A percentile compares a stretch with the other conserved stretches of the same genome.
These are phyloP conservation scores for Noctua janthina DNA, from an alignment of 2,888 invertebrate species.

Conservation along the genomic window DNA sequence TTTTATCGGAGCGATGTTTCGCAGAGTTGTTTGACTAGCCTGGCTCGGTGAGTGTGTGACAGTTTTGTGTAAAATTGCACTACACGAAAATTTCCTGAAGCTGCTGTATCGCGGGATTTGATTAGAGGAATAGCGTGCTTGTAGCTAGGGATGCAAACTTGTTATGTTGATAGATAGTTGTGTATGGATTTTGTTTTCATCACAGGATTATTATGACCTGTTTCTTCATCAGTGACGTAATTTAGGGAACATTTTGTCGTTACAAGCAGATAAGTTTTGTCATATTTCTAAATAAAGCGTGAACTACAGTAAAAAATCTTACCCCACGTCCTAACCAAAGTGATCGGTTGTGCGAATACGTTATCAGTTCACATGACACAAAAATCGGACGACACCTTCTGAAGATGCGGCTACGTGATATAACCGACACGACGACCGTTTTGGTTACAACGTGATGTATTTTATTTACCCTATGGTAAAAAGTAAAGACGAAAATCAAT, in stretches of 20 bases:
- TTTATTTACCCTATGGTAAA: neutral
- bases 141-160: neutral
- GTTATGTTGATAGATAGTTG: too few relatives aligned
- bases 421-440: neutral
- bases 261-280: neutral
- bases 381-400: neutral
- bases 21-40: constrained; percentile 29
- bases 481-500: neutral
- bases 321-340: neutral
- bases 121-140: neutral
- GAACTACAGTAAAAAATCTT: neutral
- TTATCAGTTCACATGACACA: neutral
- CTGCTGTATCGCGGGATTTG: constrained; percentile 8
- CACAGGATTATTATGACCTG: neutral
- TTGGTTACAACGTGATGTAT: neutral
- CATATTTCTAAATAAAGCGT: neutral
- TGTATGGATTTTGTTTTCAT: neutral
- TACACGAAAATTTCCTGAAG: constrained; percentile 2
- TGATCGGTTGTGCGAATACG: neutral
- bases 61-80: constrained; percentile 18
- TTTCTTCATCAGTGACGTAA: neutral
- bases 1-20: constrained; percentile 22
- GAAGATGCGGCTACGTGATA: neutral
- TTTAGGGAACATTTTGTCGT: neutral
- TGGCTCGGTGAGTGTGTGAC: constrained; percentile 7